These are phyloP conservation scores for Chitala chitala DNA, from an alignment of 2,113 vertebrate genomes.

Conservation along the genomic window DNA sequence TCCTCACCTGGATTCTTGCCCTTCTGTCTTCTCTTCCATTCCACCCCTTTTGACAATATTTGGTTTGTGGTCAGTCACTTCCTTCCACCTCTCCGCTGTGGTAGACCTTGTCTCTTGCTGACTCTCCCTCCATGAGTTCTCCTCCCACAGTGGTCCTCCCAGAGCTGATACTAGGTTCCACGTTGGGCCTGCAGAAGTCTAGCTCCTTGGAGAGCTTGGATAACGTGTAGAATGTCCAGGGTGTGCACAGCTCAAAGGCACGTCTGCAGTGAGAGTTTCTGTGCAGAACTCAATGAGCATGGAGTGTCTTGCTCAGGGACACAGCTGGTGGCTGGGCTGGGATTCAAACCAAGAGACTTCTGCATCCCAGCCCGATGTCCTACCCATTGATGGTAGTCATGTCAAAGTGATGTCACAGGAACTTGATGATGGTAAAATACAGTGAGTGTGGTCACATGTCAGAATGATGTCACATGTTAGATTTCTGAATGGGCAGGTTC, in stretches of 20 bases:
- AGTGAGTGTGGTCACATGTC: no score
- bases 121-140: not conserved
- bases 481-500: no score
- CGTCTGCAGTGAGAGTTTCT: conserved; percentile 86
- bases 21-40: not conserved
- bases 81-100: not conserved
- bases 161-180: conserved; percentile 74
- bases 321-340: no score
- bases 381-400: no score
- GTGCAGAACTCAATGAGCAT: conserved; percentile 85
- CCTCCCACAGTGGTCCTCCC: conserved; percentile 47
- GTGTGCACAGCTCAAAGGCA: conserved; percentile 77
- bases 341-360: no score
- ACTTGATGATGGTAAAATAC: conserved; percentile 77
- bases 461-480: no score
- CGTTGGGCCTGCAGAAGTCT: conserved; percentile 87
- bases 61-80: no score
- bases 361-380: no score
- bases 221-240: conserved; percentile 78
- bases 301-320: no score
- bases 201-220: conserved; percentile 93
- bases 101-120: not conserved
- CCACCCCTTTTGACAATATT: no score
- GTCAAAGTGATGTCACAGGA: conserved; percentile 80
- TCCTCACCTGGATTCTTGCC: no score